Evolutionary conservation across 2,888 invertebrate genomes (phyloP), one percentile per base, ranked within the genome.

Genomic region (Pegoplata infirma): DNA sequence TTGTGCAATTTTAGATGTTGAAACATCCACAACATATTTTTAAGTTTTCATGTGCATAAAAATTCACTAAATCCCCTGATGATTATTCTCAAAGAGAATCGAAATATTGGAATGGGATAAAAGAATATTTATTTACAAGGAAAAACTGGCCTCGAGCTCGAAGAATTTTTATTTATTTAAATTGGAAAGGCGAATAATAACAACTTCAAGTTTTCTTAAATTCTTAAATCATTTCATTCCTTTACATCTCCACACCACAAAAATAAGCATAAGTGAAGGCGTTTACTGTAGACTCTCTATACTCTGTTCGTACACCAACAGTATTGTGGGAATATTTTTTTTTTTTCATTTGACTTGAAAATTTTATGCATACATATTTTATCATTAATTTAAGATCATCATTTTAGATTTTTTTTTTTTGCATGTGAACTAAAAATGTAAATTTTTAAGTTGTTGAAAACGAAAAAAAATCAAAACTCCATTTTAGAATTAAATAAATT

Each of bases 381-480:
- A 74, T 74, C 67, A 66, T 74, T 74, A 68, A 63, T 68, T 75
- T 75, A 61, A 68, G 40, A 75, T 75, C 74, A 75, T 59, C 67
- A 68, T 44, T 53, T 44, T 21, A n/a, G n/a, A n/a, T n/a, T n/a
- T n/a, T n/a, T n/a, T n/a, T n/a, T n/a, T 25, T 67, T 68, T 67
- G 74, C 74, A 68, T 75, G 66, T 74, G 66, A 74, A 67, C 67
- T 16, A 40, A 73, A 74, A 61, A 67, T 67, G 53, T 55, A 67
- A 74, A 72, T 72, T 63, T 72, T 25, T 8, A 17, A 28, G 10
- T 1, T n/a, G n/a, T 12, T n/a, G 1, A 56, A n/a, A n/a, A 17
- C n/a, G 4, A 10, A 21, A 12, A 23, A 2, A 40, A 40, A 40
- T n/a, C 5, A 2, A 40, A n/a, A 40, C 36, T 40, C n/a, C 36